Evolutionary conservation across 2,113 vertebrate species (phyloP), one percentile per base, ranked within the genome.

Genomic region (Misgurnus mizolepis): DNA sequence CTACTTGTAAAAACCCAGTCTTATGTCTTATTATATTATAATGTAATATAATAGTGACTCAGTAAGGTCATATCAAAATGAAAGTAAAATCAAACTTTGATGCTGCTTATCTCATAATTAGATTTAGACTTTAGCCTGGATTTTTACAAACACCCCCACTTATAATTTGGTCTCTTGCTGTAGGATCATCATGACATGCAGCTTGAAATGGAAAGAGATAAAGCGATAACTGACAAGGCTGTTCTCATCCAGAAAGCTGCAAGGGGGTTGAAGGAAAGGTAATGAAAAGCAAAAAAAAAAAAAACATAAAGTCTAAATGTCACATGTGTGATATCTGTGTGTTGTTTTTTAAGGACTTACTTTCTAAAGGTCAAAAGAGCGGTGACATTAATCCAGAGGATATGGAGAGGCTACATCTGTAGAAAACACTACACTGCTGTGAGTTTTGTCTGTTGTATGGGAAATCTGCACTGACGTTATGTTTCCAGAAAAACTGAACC

Each of bases 221-320:
- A 98, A 67, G 95, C 96, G 86, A 98, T 99, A 88, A 98, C 97
- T 0, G 94, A 97, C 91, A 97, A 96, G 87, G 98, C 98, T 86
- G 96, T 99, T 86, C 94, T 98, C 62, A 98, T 99, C 85, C 98
- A 99, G 93, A 99, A 99, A 89, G 95, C 97, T 69, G 96, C 98
- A 18, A 94, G 98, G 7, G 97, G 98, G 0, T 97, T 95, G 89
- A 99, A 96, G 83, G 96, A 96, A 93, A 96, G 98, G 98, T 98
- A 53, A 67, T 11, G 39, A 15, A 62, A 11, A 67, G 27, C 5
- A 7, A 34, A 1, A 18, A 27, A 17, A 80, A n/a, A 4, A 41
- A 14, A 18, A 40, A 47, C 1, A 22, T n/a, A 10, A 15, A 73
- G 4, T 55, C 62, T 8, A 40, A n/a, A 34, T 70, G 40, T 10